Evolutionary conservation across 2,797 vertebrate genomes (phyloP).

Genomic region (Lacerta bilineata): DNA sequence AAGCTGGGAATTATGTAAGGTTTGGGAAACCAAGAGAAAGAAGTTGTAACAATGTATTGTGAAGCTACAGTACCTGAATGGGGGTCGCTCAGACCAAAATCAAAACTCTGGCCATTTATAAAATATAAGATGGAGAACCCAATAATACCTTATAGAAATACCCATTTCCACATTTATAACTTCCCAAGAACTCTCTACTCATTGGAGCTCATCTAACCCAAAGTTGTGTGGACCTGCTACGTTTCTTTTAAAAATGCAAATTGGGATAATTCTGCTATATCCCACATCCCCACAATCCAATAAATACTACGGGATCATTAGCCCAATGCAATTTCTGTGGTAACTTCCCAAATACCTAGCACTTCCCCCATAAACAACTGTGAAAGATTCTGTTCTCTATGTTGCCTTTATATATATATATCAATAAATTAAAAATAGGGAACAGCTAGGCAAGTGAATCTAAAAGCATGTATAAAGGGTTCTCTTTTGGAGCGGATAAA

Average conservation of each 20-base stretch:
- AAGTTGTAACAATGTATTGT: neutral
- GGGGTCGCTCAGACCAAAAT: slow-evolving; percentile 43
- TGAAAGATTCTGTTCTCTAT: neutral
- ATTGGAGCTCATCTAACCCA: neutral
- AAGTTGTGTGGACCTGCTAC: neutral
- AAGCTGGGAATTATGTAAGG: slow-evolving; percentile 17
- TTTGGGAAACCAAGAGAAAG: slow-evolving; percentile 29
- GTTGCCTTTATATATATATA: neutral
- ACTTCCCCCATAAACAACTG: slow-evolving; percentile 8
- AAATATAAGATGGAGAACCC: slow-evolving; percentile 43
- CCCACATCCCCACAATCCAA: slow-evolving; percentile 15
- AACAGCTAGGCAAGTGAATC: neutral
- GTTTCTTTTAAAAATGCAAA: neutral
- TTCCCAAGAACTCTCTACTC: slow-evolving; percentile 4
- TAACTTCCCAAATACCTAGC: slow-evolving; percentile 6
- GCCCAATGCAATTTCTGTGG: slow-evolving; percentile 16
- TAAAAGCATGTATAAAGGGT: neutral
- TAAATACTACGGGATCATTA: slow-evolving; percentile 2
- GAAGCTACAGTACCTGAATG: neutral
- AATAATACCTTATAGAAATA: slow-evolving; percentile 32
- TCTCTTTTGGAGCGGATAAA: neutral
- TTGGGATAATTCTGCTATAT: rapidly evolving
- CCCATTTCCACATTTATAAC: neutral
- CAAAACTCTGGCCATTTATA: neutral
- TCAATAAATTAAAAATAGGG: slow-evolving; percentile 36